Base-by-base conservation (phyloP, 2,888 invertebrate genomes). In the Euplexia lucipara region DNA sequence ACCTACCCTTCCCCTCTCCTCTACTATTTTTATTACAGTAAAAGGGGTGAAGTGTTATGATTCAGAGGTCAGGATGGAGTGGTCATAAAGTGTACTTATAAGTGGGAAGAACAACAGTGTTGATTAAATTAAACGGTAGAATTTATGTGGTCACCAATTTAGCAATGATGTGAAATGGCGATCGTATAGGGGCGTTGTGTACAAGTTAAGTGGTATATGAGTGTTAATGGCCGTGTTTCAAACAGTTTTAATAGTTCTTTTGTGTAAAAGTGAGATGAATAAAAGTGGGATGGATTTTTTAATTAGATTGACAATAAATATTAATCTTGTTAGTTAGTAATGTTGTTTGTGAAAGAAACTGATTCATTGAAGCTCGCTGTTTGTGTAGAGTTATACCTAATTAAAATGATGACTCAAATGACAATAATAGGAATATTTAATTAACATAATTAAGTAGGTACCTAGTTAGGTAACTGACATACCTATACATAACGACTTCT, bases 111-210 rank as follows among this genome's bases (percentile, higher is more conserved):
- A 91, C 88, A 84, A 85, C 88, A 88, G 90, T 89, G 94, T 93
- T 95, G 94, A 95, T 95, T 94, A 91, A 95, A 95, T 95, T 95
- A 94, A 94, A 93, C 84, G 89, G 91, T 86, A 89, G 83, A 87
- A 95, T 94, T 95, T 95, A 95, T 94, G 93, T 89, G 83, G 78
- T 81, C 86, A 87, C 90, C 93, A 94, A 94, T 94, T 94, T 92
- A 94, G 94, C 94, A 92, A 91, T 92, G 91, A 92, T 88, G 88
- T 90, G 89, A 91, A 93, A 91, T 92, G 89, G 91, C 89, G 85
- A 88, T 39, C 75, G 70, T 72, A 93, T 93, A 92, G 92, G 93
- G 94, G 93, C 88, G 83, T 85, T 82, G 64, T 74, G 75, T 83
- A 71, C 72, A 74, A 76, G 82, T 88, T 89, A 90, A 92, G 86